Conservation (phyloP, 2,113 vertebrate species). For the Ictidomys tridecemlineatus region DNA sequence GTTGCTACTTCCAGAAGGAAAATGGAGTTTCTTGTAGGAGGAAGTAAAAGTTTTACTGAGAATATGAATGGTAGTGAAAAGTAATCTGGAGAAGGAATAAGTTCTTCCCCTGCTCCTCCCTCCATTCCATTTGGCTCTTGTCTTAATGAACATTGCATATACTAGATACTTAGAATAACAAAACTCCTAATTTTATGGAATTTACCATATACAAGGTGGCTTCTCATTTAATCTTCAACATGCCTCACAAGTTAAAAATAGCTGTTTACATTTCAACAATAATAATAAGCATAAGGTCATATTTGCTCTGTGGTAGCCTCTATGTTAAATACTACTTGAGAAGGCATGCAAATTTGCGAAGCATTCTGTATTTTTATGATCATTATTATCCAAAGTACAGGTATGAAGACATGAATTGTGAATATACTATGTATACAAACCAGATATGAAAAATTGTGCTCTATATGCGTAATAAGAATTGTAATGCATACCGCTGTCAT, state of each 20-base stretch:
- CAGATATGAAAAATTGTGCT: no score
- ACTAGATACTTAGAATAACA: neutral
- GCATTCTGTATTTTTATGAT: no score
- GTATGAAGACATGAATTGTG: no score
- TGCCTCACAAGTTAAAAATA: neutral
- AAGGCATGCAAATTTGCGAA: no score
- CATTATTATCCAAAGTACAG: no score
- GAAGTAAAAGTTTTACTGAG: neutral
- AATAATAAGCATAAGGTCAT: neutral
- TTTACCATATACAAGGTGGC: neutral
- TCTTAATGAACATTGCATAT: neutral
- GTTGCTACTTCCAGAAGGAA: neutral
- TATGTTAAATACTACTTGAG: neutral
- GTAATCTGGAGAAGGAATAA: slow-evolving; percentile 41
- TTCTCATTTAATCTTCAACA: neutral
- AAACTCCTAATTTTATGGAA: neutral
- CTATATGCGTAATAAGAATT: no score
- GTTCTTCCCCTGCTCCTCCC: fast-evolving
- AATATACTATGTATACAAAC: no score
- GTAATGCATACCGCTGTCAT: no score
- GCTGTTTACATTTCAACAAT: neutral
- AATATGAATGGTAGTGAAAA: slow-evolving; percentile 14
- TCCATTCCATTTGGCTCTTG: neutral
- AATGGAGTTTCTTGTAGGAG: neutral
- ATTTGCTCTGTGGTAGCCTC: neutral